Base-by-base conservation (phyloP, 2,888 invertebrate species). In the Torymus aiolomorphi region DNA sequence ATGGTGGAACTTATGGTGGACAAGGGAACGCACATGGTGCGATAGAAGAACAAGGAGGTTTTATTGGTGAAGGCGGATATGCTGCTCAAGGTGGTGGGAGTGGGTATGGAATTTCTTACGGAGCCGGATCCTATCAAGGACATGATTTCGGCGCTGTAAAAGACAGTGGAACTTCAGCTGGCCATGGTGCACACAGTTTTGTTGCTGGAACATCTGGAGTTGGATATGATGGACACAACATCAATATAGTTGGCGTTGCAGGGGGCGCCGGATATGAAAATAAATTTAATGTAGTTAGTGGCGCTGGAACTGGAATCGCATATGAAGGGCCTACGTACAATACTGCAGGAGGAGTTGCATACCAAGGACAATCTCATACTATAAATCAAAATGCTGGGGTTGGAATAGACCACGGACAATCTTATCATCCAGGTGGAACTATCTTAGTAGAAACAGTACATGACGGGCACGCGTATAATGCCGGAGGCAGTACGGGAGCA, bases 51-150 rank as follows among this genome's bases (percentile, higher is more conserved):
- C 72, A 69, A 57, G 69, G 59, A 51, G 75, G 76, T n/a, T 65
- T 80, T 54, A 62, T 77, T n/a, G 76, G 69, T 13, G 70, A 80
- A 20, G 66, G 18, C 13, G 84, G 80, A 31, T 83, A 80, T 69
- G 81, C 82, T 5, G 81, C 72, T 0, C 84, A 82, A 2, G 56
- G 8, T 49, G 14, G 56, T 61, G 79, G 82, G 42, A 67, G 65
- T 52, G 49, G 52, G 18, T 69, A 42, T 24, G 24, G 42, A 42
- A 31, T 31, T 20, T 57, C 12, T 5, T 77, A 42, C 49, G 63
- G 54, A 31, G 14, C 16, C 13, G 75, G 62, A 52, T 49, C 57
- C 2, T 62, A 54, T 51, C 51, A 63, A 14, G 80, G 63, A 61
- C 42, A 82, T 62, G 66, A 66, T 52, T n/a, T 51, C 13, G 20